Base-by-base conservation (phyloP, 1,140 invertebrate species). In the Mycetomoellerius zeteki region DNA sequence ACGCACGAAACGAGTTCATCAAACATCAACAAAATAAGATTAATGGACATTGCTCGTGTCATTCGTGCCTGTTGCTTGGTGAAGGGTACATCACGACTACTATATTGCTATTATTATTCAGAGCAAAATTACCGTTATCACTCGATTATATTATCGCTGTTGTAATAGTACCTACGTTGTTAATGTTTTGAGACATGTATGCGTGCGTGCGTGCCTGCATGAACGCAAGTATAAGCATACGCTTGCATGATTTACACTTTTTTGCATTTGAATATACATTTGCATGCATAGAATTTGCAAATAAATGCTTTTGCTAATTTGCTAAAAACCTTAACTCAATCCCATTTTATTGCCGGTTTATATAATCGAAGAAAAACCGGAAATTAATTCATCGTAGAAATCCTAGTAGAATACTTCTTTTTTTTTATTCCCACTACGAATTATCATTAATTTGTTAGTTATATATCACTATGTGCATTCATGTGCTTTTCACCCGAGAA, bases 51-150 rank as follows among this genome's bases (percentile, higher is more conserved):
- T 60, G 30, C 58, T 65, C 56, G 58, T 88, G 85, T 69, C 86
- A 88, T 91, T 89, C 86, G 86, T 56, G 89, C 56, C 24, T 14
- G 24, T 64, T 81, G 86, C 89, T 92, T 91, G 91, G 91, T 92
- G 91, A 78, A 91, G 91, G 91, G 78, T 88, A 90, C 33, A 58
- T 64, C 47, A 62, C 24, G 62, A 56, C 24, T 27, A 43, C 7
- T 30, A 14, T 30, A 14, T 24, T 52, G 72, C 43, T 65, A 65
- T 0, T 47, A 30, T 65, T 82, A 5, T 76, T 64, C 43, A 14
- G 52, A 87, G 33, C 27, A 27, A 16, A 27, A 82, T 77, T 76
- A 73, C 37, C 62, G 76, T 88, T 78, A 72, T 86, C 30, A 37
- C 58, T 71, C 14, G 14, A 54, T 81, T 80, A 71, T 24, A 81